A percentile compares a stretch with the other conserved stretches of the same genome.
These are phyloP conservation scores for Exocentrus adspersus DNA, from an alignment of 2,888 invertebrate genomes.

Conservation along the genomic window DNA sequence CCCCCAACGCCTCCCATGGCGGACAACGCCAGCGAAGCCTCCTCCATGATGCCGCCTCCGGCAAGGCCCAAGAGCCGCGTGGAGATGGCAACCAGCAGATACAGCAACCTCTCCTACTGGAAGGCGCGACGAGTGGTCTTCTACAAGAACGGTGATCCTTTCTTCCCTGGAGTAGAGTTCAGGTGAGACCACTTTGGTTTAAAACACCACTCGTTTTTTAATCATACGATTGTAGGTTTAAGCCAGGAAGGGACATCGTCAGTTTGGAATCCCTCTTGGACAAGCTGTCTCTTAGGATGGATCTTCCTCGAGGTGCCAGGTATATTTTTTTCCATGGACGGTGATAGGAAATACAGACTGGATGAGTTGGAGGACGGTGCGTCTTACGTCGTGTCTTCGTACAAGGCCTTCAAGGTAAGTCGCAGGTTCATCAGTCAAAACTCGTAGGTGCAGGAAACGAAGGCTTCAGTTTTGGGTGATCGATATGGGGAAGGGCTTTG, in stretches of 20 bases:
- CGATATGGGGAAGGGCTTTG: neutral
- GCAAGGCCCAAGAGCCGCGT: conserved; percentile 66
- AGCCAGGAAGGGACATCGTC: conserved; percentile 87
- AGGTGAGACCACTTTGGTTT: conserved; percentile 30
- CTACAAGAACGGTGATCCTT: conserved; percentile 93
- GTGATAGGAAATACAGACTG: conserved; percentile 82
- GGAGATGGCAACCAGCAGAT: conserved; percentile 69
- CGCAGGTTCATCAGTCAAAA: too few species aligned
- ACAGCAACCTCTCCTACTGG: conserved; percentile 86
- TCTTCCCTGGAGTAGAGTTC: conserved; percentile 89
- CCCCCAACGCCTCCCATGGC: conserved; percentile 65
- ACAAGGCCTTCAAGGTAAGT: conserved; percentile 89
- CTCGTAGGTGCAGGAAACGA: too few species aligned
- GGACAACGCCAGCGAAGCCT: conserved; percentile 71
- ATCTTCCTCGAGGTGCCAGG: conserved; percentile 87
- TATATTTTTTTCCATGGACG: conserved; percentile 94
- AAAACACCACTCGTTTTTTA: too few species aligned
- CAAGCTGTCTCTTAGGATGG: conserved; percentile 86
- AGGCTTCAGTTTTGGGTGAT: neutral
- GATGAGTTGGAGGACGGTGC: conserved; percentile 92
- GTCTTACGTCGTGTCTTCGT: conserved; percentile 92
- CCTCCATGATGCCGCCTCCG: conserved; percentile 68
- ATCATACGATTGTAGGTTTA: conserved; percentile 69
- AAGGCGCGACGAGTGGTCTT: conserved; percentile 87
- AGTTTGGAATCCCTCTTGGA: conserved; percentile 87